Base-by-base conservation (phyloP, 2,113 vertebrate species). In the Chaetops frenatus region DNA sequence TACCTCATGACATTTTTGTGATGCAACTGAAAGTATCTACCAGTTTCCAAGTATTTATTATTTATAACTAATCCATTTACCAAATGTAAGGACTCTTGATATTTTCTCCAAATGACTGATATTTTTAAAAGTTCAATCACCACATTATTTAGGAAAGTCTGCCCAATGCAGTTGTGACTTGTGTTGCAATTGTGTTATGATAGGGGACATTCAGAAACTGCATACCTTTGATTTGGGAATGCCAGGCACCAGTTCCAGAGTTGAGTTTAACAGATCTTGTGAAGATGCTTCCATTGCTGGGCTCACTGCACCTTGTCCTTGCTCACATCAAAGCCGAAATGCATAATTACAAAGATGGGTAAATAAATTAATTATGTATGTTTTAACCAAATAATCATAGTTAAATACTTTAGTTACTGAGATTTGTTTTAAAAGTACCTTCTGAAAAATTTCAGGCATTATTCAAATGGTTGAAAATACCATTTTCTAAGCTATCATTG, bases 1-100 rank as follows among this genome's bases (percentile, higher is more conserved):
- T 91, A 45, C 72, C 94, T 81, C 69, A 94, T 86, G 53, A 88
- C 77, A 95, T 94, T 95, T 97, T 91, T 94, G 93, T 88, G 83
- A 95, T 87, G 53, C 82, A 95, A 96, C 94, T 88, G 33, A 79
- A 95, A 74, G 20, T 54, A 70, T 60, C 71, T 53, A 81, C 72
- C 4, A 6, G 28, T 92, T 90, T 76, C 60, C 53, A 74, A 24
- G 31, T 86, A 88, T 86, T 90, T 90, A 74, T 88, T 96, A 90
- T 81, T 95, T 92, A 92, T 86, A 86, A 76, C 76, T 74, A 90
- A 90, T 86, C 73, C 69, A 86, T 67, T 95, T 92, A 65, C 76
- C 67, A 76, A 86, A 84, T 86, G 81, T 90, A 83, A 73, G n/a
- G 72, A 69, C 44, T 65, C 33, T 23, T 57, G 69, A 78, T 92